Base-by-base conservation (phyloP, 2,113 vertebrate species). In the Austrofundulus limnaeus region DNA sequence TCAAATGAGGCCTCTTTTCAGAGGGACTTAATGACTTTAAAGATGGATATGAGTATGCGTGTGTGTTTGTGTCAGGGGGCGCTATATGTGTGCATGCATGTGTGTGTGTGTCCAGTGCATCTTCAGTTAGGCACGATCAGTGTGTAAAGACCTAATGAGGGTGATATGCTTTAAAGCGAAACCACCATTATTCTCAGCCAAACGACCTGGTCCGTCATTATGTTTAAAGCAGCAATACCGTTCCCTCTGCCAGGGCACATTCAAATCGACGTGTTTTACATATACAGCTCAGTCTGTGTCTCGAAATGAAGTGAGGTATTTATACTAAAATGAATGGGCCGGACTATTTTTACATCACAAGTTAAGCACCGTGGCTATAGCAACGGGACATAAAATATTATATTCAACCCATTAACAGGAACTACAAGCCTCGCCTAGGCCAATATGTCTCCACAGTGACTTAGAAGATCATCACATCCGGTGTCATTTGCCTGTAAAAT, bases 1-100 rank as follows among this genome's bases (percentile, higher is more conserved):
- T 96, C 94, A 97, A 98, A 98, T 98, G 95, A 98, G 94, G 92
- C 94, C 92, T 94, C 95, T 91, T 98, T 97, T 94, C 94, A 94
- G 94, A 90, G 84, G 93, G 93, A 93, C 94, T 96, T 97, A 96
- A 98, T 95, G 94, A 94, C 95, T 96, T 96, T 92, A 92, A 94
- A 93, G 92, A 91, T 94, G 94, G 88, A 92, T 90, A 83, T 66
- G 42, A 60, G 72, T 70, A 70, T 65, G 70, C 43, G 64, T 48
- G 52, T 73, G 67, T 45, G 24, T 63, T 57, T 47, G 59, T 47
- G 43, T 47, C 57, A 31, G 39, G 11, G 65, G 64, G 56, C 31
- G 23, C 39, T 45, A 12, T 60, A 46, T n/a, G 51, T 49, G 50
- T 48, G 60, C 46, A 58, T 58, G 47, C 48, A 17, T 66, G 52